Conservation (phyloP, 2,113 vertebrate genomes). For the Larimichthys polyactis region DNA sequence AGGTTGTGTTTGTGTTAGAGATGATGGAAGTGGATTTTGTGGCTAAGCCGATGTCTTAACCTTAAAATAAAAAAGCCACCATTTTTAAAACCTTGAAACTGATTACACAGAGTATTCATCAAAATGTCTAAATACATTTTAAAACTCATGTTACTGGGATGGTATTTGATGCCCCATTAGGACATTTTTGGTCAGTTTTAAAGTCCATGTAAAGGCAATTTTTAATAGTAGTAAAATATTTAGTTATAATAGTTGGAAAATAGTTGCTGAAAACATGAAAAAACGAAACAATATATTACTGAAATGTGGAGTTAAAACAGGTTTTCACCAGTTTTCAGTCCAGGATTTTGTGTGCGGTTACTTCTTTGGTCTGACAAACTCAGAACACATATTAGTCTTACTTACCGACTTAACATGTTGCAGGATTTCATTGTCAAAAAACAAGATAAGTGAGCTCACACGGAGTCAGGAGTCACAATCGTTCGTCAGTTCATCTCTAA, state of each 20-base stretch:
- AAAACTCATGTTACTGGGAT: not conserved
- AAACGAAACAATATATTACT: too few species aligned
- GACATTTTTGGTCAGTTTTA: not conserved
- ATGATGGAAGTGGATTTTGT: slow-evolving; percentile 17
- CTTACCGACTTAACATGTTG: too few species aligned
- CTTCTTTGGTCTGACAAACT: too few species aligned
- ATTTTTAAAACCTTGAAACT: not conserved
- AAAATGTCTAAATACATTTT: not conserved
- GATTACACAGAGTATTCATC: not conserved
- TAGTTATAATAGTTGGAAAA: not conserved
- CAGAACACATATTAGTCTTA: too few species aligned
- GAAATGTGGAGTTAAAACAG: too few species aligned
- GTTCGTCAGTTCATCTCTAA: not conserved
- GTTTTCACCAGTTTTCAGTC: too few species aligned
- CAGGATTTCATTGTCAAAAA: not conserved
- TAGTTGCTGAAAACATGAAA: too few species aligned
- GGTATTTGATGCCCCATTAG: too few species aligned
- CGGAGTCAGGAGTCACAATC: not conserved
- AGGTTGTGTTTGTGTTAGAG: slow-evolving; percentile 25
- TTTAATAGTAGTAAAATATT: not conserved
- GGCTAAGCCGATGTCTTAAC: not conserved
- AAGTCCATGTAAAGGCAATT: not conserved
- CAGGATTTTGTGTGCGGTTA: too few species aligned
- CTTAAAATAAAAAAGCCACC: slow-evolving; percentile 22
- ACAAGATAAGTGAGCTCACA: not conserved